Evolutionary conservation across 2,113 vertebrate species (phyloP).

Genomic region (Xenotilapia leptura): DNA sequence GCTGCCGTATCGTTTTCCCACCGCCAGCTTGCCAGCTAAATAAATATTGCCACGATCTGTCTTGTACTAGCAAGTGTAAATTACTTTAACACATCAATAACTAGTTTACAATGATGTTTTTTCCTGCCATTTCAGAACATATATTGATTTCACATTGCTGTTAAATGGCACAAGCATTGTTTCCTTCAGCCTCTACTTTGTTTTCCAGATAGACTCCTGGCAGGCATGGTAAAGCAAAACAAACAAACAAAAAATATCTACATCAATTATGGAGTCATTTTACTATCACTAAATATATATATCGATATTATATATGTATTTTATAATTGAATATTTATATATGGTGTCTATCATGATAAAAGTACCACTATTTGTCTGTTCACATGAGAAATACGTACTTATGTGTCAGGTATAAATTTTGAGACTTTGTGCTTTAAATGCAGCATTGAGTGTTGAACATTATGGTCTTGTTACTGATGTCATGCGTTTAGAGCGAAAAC

Average conservation of each 20-base stretch:
- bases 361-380: neutral
- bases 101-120: slow-evolving; percentile 73
- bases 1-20: slow-evolving; percentile 68
- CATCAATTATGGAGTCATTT: slow-evolving; percentile 14
- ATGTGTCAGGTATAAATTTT: neutral
- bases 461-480: neutral
- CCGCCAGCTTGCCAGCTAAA: slow-evolving; percentile 74
- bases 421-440: neutral
- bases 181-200: slow-evolving; percentile 34
- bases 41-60: slow-evolving; percentile 77
- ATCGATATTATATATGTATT: neutral
- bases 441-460: neutral
- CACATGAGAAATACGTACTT: neutral
- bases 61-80: slow-evolving; percentile 78
- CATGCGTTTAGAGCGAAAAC: neutral
- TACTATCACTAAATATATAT: neutral
- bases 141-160: slow-evolving; percentile 74
- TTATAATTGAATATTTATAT: neutral
- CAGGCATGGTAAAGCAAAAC: neutral
- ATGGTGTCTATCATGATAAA: neutral
- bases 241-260: neutral
- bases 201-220: slow-evolving; percentile 32
- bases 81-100: slow-evolving; percentile 78
- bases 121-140: slow-evolving; percentile 67
- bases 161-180: slow-evolving; percentile 63